Percentiles rank a stretch among this genome's conserved stretches.
Evolutionary conservation across 1,140 invertebrate species (phyloP).

Genomic region (Ceratina calcarata): DNA sequence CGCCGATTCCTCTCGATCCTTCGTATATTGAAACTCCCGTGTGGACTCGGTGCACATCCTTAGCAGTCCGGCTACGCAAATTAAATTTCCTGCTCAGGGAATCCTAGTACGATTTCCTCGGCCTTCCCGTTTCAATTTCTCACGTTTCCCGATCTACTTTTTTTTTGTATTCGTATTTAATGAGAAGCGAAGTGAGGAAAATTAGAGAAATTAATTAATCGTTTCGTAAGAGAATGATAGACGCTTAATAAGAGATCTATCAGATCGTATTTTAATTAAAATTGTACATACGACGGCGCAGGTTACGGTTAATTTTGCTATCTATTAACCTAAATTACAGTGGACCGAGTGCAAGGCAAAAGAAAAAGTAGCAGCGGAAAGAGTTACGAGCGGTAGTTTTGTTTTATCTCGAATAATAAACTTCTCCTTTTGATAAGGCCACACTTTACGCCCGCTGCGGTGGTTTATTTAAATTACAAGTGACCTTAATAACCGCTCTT

Average conservation of each 20-base stretch:
- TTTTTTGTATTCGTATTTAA: background rate
- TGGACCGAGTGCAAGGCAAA: background rate
- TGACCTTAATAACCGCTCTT: conserved; percentile 21
- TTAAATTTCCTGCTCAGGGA: conserved; percentile 78
- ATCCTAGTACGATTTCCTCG: conserved; percentile 61
- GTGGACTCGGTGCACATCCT: conserved; percentile 66
- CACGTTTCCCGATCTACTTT: background rate
- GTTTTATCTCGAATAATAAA: conserved; percentile 41
- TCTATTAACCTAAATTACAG: conserved; percentile 50
- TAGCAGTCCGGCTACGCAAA: conserved; percentile 77
- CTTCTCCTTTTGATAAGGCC: conserved; percentile 33
- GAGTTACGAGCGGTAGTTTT: conserved; percentile 24
- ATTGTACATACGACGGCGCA: conserved; percentile 25
- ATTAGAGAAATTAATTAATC: too few relatives aligned
- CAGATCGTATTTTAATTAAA: background rate
- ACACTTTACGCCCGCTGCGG: background rate
- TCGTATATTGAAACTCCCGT: conserved; percentile 74
- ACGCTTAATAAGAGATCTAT: conserved; percentile 16
- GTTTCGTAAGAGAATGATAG: too few relatives aligned
- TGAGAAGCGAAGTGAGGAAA: background rate
- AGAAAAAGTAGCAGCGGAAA: background rate
- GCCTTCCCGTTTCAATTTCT: background rate
- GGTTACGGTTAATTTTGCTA: conserved; percentile 43
- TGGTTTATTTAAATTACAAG: conserved; percentile 26
- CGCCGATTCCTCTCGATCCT: conserved; percentile 5